Evolutionary conservation across 2,888 invertebrate genomes (phyloP).

Genomic region (Agrilus cyanescens): DNA sequence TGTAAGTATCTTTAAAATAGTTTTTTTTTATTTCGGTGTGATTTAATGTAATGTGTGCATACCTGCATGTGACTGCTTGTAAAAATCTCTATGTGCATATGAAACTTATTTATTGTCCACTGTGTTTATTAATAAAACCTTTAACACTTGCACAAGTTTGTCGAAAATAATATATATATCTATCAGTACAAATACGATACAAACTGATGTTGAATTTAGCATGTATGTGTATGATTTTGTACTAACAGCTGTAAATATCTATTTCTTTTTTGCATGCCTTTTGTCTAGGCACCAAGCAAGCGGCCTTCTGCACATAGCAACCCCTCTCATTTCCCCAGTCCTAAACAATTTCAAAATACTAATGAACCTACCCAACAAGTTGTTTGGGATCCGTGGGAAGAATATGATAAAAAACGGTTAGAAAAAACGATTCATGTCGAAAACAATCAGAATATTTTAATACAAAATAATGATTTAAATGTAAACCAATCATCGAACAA

Average conservation of each 20-base stretch:
- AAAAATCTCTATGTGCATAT: too few relatives aligned
- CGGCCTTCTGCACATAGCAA: conserved; percentile 18
- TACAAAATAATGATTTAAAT: too few relatives aligned
- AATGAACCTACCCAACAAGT: conserved; percentile 20
- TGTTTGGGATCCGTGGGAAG: conserved; percentile 64
- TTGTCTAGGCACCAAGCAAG: conserved; percentile 26
- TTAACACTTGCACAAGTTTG: too few relatives aligned
- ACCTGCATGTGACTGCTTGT: too few relatives aligned
- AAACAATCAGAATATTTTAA: not conserved
- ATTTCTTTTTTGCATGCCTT: conserved; percentile 34
- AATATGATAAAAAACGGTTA: conserved; percentile 37
- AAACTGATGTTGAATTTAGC: conserved; percentile 10
- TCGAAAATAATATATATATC: not conserved
- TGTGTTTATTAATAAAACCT: too few relatives aligned
- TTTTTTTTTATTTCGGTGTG: too few relatives aligned
- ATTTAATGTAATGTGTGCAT: too few relatives aligned
- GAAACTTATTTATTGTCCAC: too few relatives aligned
- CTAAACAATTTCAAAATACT: conserved; percentile 3
- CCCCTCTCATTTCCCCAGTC: conserved; percentile 8
- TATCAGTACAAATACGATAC: not conserved
- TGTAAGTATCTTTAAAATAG: too few relatives aligned
- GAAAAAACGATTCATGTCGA: not conserved
- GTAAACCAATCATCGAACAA: too few relatives aligned
- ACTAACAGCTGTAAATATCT: conserved; percentile 23
- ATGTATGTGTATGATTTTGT: conserved; percentile 17